Percentiles rank a stretch among this genome's conserved stretches.
Evolutionary conservation across 2,888 invertebrate genomes (phyloP).

Genomic region (Lagria hirta): DNA sequence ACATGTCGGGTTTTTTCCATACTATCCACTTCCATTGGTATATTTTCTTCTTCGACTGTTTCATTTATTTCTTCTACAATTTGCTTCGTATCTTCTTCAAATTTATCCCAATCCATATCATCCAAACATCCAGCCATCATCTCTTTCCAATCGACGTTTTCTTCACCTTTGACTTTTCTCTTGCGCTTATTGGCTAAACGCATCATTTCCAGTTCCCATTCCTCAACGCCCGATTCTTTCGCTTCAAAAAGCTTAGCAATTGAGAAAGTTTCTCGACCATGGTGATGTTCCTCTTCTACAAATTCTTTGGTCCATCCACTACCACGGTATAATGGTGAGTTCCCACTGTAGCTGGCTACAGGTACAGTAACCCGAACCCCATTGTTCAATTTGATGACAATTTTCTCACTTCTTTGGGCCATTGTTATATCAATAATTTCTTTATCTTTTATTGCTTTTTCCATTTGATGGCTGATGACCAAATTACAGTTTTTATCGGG

Average conservation of each 20-base stretch:
- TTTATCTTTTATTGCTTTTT: conserved; percentile 73
- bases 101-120: conserved; percentile 61
- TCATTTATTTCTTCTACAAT: conserved; percentile 72
- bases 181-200: conserved; percentile 48
- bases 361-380: conserved; percentile 72
- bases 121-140: conserved; percentile 63
- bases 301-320: conserved; percentile 59
- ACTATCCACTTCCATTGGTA: conserved; percentile 58
- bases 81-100: conserved; percentile 71
- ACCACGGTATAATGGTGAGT: conserved; percentile 45
- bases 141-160: conserved; percentile 45
- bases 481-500: conserved; percentile 70
- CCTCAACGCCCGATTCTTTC: conserved; percentile 50
- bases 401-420: conserved; percentile 72
- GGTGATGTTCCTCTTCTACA: conserved; percentile 50
- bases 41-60: conserved; percentile 48
- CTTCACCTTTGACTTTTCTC: conserved; percentile 49
- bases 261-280: conserved; percentile 53
- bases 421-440: conserved; percentile 75
- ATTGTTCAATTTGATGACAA: conserved; percentile 68
- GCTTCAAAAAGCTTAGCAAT: conserved; percentile 64
- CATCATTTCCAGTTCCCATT: conserved; percentile 52
- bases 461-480: conserved; percentile 71
- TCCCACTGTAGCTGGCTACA: conserved; percentile 44
- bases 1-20: conserved; percentile 63